A percentile compares a stretch with the other conserved stretches of the same genome.
Conservation (phyloP, 2,888 invertebrate genomes). For the Mesochorus sp. region DNA sequence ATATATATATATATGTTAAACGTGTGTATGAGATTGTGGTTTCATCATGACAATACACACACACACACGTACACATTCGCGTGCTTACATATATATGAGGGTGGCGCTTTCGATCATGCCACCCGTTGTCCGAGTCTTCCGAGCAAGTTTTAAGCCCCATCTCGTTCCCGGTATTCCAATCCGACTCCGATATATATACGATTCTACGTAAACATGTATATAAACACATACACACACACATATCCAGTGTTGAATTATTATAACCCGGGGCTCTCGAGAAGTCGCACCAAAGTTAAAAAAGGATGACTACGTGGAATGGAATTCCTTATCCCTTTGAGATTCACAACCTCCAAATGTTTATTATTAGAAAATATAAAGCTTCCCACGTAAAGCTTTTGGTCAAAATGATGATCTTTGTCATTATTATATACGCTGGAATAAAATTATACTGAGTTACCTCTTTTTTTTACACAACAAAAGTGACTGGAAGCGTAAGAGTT, state of each 20-base stretch:
- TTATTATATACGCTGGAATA: background rate
- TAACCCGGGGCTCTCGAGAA: constrained; percentile 12
- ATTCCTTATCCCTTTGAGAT: constrained; percentile 28
- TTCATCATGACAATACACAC: background rate
- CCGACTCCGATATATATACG: constrained; percentile 48
- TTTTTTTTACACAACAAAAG: background rate
- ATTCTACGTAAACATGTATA: background rate
- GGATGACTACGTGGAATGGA: constrained; percentile 49
- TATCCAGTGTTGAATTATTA: constrained; percentile 13
- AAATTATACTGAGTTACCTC: background rate
- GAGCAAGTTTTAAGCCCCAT: constrained; percentile 45
- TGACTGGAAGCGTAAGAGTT: too few relatives aligned
- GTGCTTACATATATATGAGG: constrained; percentile 10
- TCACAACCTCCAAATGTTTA: constrained; percentile 31
- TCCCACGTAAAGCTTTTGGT: background rate
- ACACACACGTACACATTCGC: constrained; percentile 7
- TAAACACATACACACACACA: too few relatives aligned
- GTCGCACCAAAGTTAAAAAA: constrained; percentile 14
- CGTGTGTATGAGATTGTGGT: background rate
- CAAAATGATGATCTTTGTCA: background rate
- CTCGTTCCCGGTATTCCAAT: constrained; percentile 43
- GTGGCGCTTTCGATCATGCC: constrained; percentile 66
- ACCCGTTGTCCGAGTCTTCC: constrained; percentile 40
- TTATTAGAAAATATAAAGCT: constrained; percentile 38
- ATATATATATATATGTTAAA: background rate